phyloP scores from a whole-genome alignment of 1,140 invertebrate genomes.

The Drosophila sp. region DNA sequence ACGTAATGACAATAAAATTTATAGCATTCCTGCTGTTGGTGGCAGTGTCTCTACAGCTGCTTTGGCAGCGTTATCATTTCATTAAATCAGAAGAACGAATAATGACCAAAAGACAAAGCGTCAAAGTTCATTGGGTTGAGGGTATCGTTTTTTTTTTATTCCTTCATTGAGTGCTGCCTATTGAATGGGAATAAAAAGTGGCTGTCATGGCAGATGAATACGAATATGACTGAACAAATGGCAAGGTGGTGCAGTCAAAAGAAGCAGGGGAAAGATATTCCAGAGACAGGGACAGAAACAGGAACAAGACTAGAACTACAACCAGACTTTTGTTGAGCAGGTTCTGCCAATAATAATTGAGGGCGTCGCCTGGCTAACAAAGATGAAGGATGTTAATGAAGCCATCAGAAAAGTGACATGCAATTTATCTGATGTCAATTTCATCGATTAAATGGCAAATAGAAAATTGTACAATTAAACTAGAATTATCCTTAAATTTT shows the following conservation, averaged over 20 bases:
- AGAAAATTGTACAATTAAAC: conserved; percentile 9
- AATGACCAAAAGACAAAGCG: conserved; percentile 51
- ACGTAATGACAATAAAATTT: conserved; percentile 62
- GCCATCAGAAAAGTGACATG: conserved; percentile 52
- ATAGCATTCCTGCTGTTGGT: conserved; percentile 39
- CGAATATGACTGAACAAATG: conserved; percentile 49
- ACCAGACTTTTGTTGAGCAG: conserved; percentile 53
- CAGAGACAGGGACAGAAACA: not conserved
- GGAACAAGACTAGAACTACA: conserved; percentile 9
- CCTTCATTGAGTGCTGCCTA: conserved; percentile 61
- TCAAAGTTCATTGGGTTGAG: conserved; percentile 30
- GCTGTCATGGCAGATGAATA: conserved; percentile 50
- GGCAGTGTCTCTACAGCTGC: not conserved
- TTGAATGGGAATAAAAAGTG: conserved; percentile 73
- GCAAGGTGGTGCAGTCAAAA: conserved; percentile 2
- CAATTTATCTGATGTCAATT: conserved; percentile 48
- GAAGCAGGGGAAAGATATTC: not conserved
- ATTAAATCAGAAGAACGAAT: conserved; percentile 68
- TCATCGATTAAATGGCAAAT: conserved; percentile 3
- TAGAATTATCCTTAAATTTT: not conserved
- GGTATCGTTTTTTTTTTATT: conserved; percentile 7
- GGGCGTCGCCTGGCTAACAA: not conserved
- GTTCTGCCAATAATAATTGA: conserved; percentile 38
- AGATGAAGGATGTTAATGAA: conserved; percentile 53
- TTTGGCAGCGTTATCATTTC: conserved; percentile 67